Evolutionary conservation across 2,797 vertebrate genomes (phyloP).

Genomic region (Halcyon smyrnensis): DNA sequence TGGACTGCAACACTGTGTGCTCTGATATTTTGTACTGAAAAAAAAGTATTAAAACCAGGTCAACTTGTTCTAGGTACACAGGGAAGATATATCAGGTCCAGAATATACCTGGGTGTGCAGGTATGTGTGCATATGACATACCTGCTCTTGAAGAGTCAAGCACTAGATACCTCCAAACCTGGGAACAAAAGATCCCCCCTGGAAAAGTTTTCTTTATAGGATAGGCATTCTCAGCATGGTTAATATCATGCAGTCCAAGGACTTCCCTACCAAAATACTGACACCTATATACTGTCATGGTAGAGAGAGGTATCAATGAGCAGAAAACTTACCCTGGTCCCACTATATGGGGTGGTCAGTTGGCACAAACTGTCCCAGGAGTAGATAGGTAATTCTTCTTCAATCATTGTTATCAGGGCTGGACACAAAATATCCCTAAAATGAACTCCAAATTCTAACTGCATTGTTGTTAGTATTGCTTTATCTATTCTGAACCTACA

Average conservation of each 20-base stretch:
- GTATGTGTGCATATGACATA: too few relatives aligned
- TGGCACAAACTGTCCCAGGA: background rate
- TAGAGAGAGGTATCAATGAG: background rate
- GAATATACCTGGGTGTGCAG: background rate
- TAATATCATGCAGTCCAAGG: background rate
- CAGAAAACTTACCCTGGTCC: background rate
- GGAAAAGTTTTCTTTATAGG: background rate
- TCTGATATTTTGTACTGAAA: background rate
- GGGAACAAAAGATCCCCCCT: background rate
- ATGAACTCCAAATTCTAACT: background rate
- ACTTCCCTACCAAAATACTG: background rate
- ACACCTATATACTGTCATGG: background rate
- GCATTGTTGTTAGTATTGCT: background rate
- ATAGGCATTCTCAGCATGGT: background rate
- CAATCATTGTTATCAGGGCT: background rate
- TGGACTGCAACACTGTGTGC: background rate
- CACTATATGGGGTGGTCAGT: background rate
- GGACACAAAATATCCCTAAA: background rate
- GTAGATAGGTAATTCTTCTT: background rate
- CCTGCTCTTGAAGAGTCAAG: background rate
- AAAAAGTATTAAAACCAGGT: background rate
- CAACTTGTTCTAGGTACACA: background rate
- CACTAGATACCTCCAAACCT: background rate
- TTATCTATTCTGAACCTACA: background rate
- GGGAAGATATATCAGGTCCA: background rate